These are phyloP conservation scores for Mesorhabditis sp. DNA, from an alignment of 2,888 invertebrate species.

Conservation along the genomic window DNA sequence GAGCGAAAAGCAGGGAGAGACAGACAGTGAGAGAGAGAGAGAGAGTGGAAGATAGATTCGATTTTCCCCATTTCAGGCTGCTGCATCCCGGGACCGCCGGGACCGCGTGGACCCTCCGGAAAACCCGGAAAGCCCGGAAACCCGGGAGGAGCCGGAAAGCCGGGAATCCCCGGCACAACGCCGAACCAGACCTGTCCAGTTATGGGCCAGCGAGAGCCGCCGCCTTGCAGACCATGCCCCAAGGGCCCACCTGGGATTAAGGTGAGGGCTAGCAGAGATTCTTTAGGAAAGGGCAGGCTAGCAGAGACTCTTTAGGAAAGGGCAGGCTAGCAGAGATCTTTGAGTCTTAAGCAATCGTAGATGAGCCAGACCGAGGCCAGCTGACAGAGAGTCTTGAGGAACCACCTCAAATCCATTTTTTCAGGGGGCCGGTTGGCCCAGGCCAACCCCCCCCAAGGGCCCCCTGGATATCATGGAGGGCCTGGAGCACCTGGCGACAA, in stretches of 20 bases:
- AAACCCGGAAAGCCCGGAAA: conserved; percentile 51
- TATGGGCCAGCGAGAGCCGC: conserved; percentile 52
- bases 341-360: no score
- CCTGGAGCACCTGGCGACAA: conserved; percentile 58
- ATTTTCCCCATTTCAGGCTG: conserved; percentile 26
- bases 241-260: conserved; percentile 34
- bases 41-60: not conserved
- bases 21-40: conserved; percentile 52
- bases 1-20: conserved; percentile 55
- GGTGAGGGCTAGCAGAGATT: not conserved
- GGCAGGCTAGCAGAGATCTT: no score
- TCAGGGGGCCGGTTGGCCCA: no score
- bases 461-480: conserved; percentile 48
- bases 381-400: no score
- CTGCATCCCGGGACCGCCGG: conserved; percentile 53
- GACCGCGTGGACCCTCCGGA: conserved; percentile 55
- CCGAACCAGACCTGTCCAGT: conserved; percentile 58
- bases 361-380: no score
- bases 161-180: conserved; percentile 54
- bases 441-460: no score
- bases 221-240: conserved; percentile 56
- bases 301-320: no score
- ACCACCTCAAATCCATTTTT: not conserved
- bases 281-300: no score
- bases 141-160: conserved; percentile 51